A percentile compares a stretch with the other conserved stretches of the same genome.
phyloP scores from a whole-genome alignment of 2,113 vertebrate genomes.

The Laterallus jamaicensis region DNA sequence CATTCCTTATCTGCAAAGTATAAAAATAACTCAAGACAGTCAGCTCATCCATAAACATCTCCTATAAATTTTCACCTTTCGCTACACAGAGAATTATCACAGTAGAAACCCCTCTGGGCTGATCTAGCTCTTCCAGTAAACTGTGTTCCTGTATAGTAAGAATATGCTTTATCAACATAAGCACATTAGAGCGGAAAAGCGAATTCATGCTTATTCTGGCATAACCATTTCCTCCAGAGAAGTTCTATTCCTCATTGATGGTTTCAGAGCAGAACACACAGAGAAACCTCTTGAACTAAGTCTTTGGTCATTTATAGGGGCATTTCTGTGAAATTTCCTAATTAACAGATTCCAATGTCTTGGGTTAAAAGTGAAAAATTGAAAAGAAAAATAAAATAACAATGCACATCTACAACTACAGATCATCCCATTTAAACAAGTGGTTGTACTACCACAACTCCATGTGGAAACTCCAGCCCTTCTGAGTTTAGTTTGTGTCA shows the following conservation, averaged over 20 bases:
- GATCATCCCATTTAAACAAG: background rate
- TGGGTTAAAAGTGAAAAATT: background rate
- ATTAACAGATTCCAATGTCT: background rate
- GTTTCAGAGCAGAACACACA: background rate
- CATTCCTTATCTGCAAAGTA: background rate
- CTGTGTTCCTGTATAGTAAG: background rate
- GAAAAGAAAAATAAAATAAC: background rate
- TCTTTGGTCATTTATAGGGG: no score
- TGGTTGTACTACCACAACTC: background rate
- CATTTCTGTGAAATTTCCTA: no score
- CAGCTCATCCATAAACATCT: conserved; percentile 31
- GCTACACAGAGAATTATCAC: background rate
- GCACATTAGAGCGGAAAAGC: background rate
- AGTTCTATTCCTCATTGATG: background rate
- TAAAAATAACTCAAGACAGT: background rate
- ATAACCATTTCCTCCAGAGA: background rate
- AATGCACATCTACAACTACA: background rate
- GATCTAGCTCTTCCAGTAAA: background rate
- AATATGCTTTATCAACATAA: conserved; percentile 16
- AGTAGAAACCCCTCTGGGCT: background rate
- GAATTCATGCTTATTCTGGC: conserved; percentile 14
- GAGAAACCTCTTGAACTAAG: background rate
- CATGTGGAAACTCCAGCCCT: background rate
- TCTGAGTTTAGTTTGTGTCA: background rate
- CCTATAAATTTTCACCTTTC: background rate